Percentiles rank a stretch among this genome's conserved stretches.
phyloP scores from a whole-genome alignment of 2,888 invertebrate genomes.

The Mythimna vitellina region DNA sequence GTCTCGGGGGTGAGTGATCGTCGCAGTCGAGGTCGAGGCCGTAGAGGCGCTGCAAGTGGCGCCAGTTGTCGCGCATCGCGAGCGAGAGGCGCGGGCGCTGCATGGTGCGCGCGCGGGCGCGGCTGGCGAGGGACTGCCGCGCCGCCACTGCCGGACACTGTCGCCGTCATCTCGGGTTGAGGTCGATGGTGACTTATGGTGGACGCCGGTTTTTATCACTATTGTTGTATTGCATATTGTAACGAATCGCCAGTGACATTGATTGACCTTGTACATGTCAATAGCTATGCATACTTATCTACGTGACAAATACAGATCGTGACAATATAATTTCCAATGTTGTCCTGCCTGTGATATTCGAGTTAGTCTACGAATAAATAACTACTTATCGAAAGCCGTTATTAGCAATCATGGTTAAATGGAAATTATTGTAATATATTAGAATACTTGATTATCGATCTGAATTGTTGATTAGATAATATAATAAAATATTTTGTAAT shows the following conservation, averaged over 20 bases:
- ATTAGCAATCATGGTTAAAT: slow-evolving; percentile 29
- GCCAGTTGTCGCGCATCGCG: slow-evolving; percentile 91
- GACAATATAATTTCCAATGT: slow-evolving; percentile 33
- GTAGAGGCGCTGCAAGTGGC: slow-evolving; percentile 87
- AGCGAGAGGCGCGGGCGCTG: slow-evolving; percentile 88
- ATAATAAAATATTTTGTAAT: slow-evolving; percentile 33
- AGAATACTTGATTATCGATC: slow-evolving; percentile 32
- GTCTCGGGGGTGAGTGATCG: slow-evolving; percentile 78
- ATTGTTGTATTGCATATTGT: slow-evolving; percentile 52
- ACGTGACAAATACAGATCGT: slow-evolving; percentile 40
- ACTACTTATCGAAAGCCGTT: background rate
- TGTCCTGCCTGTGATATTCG: slow-evolving; percentile 13
- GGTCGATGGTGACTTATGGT: slow-evolving; percentile 68
- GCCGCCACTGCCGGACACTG: slow-evolving; percentile 64
- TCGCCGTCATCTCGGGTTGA: slow-evolving; percentile 68
- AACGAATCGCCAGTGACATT: slow-evolving; percentile 53
- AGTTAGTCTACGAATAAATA: slow-evolving; percentile 19
- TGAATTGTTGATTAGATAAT: slow-evolving; percentile 52
- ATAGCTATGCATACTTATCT: slow-evolving; percentile 11
- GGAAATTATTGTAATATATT: slow-evolving; percentile 26
- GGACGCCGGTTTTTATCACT: slow-evolving; percentile 58
- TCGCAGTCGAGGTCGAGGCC: slow-evolving; percentile 85
- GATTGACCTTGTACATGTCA: slow-evolving; percentile 57
- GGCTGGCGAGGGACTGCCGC: slow-evolving; percentile 79
- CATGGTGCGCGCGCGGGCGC: slow-evolving; percentile 89